Percentiles rank a stretch among this genome's conserved stretches.
These are phyloP conservation scores for Pandion haliaetus DNA, from an alignment of 2,113 vertebrate species.

Conservation along the genomic window DNA sequence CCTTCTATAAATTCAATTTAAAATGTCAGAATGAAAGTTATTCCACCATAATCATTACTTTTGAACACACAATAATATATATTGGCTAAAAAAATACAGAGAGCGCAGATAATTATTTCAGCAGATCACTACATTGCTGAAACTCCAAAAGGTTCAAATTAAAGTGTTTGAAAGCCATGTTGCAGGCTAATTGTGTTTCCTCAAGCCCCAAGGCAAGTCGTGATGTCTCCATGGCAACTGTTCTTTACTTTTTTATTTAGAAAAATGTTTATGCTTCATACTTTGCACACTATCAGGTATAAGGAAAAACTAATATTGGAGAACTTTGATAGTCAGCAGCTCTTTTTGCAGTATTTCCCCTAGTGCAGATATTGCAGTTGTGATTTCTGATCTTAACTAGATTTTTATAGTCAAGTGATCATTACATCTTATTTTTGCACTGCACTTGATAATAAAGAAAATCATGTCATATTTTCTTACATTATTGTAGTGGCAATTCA, in stretches of 20 bases:
- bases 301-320: not conserved
- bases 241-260: conserved; percentile 37
- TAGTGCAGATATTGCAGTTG: not conserved
- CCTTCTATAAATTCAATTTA: not conserved
- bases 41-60: not conserved
- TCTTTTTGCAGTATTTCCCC: not conserved
- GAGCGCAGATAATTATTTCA: not conserved
- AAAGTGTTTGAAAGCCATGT: conserved; percentile 38
- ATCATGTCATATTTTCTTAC: not conserved
- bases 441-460: not conserved
- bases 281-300: not conserved
- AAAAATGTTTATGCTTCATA: conserved; percentile 16
- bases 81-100: not conserved
- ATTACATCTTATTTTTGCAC: not conserved
- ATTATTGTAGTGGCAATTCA: not conserved
- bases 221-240: conserved; percentile 45
- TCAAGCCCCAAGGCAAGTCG: not conserved
- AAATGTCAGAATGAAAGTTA: not conserved
- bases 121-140: not conserved
- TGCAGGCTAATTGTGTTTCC: conserved; percentile 46
- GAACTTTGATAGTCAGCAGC: not conserved
- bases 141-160: conserved; percentile 24
- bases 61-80: not conserved
- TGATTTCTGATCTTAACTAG: not conserved
- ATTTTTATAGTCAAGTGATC: not conserved